These are phyloP conservation scores for Poecilia velifera DNA, from an alignment of 2,797 vertebrate species.

Conservation along the genomic window DNA sequence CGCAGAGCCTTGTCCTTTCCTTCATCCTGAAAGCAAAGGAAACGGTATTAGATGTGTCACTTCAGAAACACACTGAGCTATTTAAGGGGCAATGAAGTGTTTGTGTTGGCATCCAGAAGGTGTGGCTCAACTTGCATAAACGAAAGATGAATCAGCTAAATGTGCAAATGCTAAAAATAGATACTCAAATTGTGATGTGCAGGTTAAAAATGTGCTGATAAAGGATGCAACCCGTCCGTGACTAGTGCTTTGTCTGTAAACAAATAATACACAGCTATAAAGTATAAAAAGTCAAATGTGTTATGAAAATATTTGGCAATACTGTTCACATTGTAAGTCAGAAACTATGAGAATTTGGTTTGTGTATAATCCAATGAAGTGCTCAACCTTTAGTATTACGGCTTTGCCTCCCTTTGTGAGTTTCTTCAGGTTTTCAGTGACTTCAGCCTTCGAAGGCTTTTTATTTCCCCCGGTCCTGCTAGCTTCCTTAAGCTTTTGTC, in stretches of 20 bases:
- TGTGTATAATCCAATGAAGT: neutral
- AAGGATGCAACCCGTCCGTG: neutral
- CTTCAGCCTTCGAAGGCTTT: conserved; percentile 82
- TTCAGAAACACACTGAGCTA: neutral
- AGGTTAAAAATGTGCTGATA: conserved; percentile 8
- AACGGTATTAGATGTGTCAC: neutral
- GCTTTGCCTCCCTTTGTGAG: conserved; percentile 89
- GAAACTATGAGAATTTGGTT: neutral
- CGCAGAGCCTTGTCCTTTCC: conserved; percentile 93
- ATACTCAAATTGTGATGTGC: conserved; percentile 3
- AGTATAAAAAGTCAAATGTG: neutral
- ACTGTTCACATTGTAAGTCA: neutral
- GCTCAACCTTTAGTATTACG: conserved; percentile 87
- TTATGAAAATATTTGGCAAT: neutral
- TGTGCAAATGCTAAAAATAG: conserved; percentile 3
- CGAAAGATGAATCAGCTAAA: neutral
- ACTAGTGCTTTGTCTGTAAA: neutral
- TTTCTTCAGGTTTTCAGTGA: conserved; percentile 83
- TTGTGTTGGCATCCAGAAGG: conserved; percentile 5
- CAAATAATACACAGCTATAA: neutral
- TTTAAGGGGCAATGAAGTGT: neutral
- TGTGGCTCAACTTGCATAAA: neutral
- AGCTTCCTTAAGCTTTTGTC: conserved; percentile 84
- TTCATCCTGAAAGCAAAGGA: conserved; percentile 84
- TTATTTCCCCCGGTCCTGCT: conserved; percentile 67